Base-by-base conservation (phyloP, 2,113 vertebrate genomes). In the Pedionomus torquatus region DNA sequence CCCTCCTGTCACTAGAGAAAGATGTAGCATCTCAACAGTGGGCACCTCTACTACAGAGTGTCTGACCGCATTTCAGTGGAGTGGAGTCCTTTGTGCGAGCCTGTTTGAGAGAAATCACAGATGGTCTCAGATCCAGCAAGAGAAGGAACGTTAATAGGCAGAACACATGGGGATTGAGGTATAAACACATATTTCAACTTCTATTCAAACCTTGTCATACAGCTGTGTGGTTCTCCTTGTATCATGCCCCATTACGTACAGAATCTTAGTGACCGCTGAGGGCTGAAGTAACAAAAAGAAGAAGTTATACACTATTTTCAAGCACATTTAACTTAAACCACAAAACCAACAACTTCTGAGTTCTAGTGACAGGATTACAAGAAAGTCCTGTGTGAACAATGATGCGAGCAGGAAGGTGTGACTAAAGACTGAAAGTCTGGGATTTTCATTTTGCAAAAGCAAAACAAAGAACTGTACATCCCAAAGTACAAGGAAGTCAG, bases 391-490 rank as follows among this genome's bases (percentile, higher is more conserved):
- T 64, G 44, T 89, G 94, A 93, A 52, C 74, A 82, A 49, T 39
- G 69, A 37, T 37, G 75, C 0, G 0, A 65, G 61, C 83, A 94
- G 65, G 44, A 92, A 89, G 80, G 70, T 91, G 74, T 92, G 86
- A 94, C 86, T 92, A 84, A 89, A 93, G 76, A 71, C 60, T 58
- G 89, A 18, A 77, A 90, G 51, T 61, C 83, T 82, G 90, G 13
- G 46, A 33, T 54, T 92, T 90, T 94, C 92, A 64, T 87, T 84
- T 84, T 92, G 72, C 48, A 76, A 75, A 92, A 90, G 64, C 63
- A 68, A 83, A 92, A 83, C 64, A 89, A 92, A 92, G 79, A 57
- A 60, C 76, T 68, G 11, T 20, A 54, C 30, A 76, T n/a, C 10
- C 39, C 51, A 33, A 91, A 82, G 23, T 76, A 87, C 77, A 61